Conservation (phyloP, 2,113 vertebrate species). For the Pterocles gutturalis region DNA sequence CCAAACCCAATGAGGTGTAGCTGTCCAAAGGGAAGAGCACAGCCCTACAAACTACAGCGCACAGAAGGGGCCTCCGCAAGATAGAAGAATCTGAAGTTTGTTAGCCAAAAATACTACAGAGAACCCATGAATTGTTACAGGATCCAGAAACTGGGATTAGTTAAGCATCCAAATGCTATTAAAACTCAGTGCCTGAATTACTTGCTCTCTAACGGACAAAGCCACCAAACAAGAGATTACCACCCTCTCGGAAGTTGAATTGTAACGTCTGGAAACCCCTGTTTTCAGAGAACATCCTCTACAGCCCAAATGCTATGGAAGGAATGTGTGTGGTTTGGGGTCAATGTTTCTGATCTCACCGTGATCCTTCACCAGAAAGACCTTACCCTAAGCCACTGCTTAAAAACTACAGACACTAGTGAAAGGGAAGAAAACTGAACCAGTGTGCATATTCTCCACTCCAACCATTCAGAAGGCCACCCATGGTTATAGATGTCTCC, state of each 20-base stretch:
- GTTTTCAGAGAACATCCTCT: not conserved
- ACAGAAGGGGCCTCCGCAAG: not conserved
- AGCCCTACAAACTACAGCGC: not conserved
- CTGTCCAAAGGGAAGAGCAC: not conserved
- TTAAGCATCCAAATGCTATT: not conserved
- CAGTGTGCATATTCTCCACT: not conserved
- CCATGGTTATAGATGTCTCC: not conserved
- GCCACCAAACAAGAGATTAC: not conserved
- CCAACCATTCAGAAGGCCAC: not conserved
- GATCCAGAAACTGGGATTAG: not conserved
- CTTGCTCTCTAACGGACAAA: not conserved
- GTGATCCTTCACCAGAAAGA: not conserved
- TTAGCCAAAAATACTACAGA: not conserved
- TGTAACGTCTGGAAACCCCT: not conserved
- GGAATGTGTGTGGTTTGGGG: rapidly evolving
- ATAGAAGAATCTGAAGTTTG: not conserved
- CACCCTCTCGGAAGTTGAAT: not conserved
- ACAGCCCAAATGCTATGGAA: not conserved
- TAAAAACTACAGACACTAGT: not conserved
- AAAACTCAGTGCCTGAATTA: not conserved
- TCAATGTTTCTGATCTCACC: not conserved
- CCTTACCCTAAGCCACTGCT: not conserved
- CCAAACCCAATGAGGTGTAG: not conserved
- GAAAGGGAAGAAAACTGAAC: not conserved
- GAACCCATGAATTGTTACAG: not conserved